Base-by-base conservation (phyloP, 1,140 invertebrate genomes). In the Gonatopus flavifemur region DNA sequence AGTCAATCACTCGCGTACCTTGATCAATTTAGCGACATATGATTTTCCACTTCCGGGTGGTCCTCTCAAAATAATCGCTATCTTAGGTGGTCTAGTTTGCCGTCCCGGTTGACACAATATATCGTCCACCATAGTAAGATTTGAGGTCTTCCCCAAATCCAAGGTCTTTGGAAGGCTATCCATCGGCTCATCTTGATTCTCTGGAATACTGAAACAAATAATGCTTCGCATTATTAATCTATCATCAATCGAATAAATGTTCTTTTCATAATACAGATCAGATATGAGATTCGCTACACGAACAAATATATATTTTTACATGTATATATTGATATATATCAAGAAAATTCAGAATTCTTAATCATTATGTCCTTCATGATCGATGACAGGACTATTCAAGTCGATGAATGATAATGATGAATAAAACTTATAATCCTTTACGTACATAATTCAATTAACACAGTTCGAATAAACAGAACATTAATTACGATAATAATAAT, bases 31-130 rank as follows among this genome's bases (percentile, higher is more conserved):
- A 3, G 91, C 89, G 59, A 93, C 81, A 76, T 87, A 89, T 21
- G 90, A 91, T 80, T 95, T 95, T 35, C 93, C 93, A 74, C 90
- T 90, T 2, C 94, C 93, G 13, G 93, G 93, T 39, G 89, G 85
- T 49, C 95, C 94, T 73, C 95, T 78, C 10, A 98, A 72, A 59
- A 98, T 91, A 41, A 97, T 88, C 18, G 89, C 90, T 55, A 98
- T 89, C 70, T 91, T 88, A 18, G 82, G 78, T 36, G 93, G 92
- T 66, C 93, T 80, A 55, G 82, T 86, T 57, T 82, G 82, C 54
- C 88, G 81, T 36, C 86, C 91, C 36, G 88, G 92, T 37, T 74
- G 69, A 57, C 81, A 84, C 49, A 97, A 70, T 18, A 98, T 64
- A 69, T 96, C 93, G 69, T 95, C 91, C 48, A 96, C 86, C 68